Conservation (phyloP, 23 tunicate genomes). For the Halocynthia roretzi region DNA sequence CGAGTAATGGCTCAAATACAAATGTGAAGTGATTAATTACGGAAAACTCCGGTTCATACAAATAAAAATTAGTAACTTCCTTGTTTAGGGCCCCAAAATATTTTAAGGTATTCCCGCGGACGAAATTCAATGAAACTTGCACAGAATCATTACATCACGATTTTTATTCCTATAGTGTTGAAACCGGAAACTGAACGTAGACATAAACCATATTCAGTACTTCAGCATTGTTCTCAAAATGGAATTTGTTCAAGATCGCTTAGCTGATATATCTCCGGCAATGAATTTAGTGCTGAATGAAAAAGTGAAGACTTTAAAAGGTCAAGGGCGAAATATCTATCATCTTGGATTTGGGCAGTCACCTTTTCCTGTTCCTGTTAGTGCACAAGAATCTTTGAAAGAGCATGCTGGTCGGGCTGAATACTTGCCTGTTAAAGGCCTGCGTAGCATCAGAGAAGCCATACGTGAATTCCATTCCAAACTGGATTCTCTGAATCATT, state of each 20-base stretch:
- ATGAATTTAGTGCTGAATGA: slow-evolving; percentile 21
- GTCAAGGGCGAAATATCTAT: slow-evolving; percentile 44
- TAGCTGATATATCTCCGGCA: slow-evolving; percentile 1
- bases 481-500: slow-evolving; percentile 54
- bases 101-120: too few relatives aligned
- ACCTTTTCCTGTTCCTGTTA: slow-evolving; percentile 90
- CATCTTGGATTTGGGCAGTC: slow-evolving; percentile 99
- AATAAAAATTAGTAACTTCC: too few relatives aligned
- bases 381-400: slow-evolving; percentile 57
- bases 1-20: too few relatives aligned
- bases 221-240: neutral
- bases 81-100: too few relatives aligned
- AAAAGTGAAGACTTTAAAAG: slow-evolving; percentile 27
- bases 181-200: too few relatives aligned
- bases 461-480: slow-evolving; percentile 46
- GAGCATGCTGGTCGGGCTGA: slow-evolving; percentile 50
- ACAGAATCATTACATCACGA: too few relatives aligned
- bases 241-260: slow-evolving; percentile 3
- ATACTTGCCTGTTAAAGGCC: slow-evolving; percentile 75
- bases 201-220: too few relatives aligned
- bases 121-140: too few relatives aligned
- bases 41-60: too few relatives aligned
- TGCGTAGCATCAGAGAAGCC: slow-evolving; percentile 25
- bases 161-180: too few relatives aligned
- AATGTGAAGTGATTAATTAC: too few relatives aligned